Conservation (phyloP, 2,113 vertebrate species). For the Nematolebias whitei region DNA sequence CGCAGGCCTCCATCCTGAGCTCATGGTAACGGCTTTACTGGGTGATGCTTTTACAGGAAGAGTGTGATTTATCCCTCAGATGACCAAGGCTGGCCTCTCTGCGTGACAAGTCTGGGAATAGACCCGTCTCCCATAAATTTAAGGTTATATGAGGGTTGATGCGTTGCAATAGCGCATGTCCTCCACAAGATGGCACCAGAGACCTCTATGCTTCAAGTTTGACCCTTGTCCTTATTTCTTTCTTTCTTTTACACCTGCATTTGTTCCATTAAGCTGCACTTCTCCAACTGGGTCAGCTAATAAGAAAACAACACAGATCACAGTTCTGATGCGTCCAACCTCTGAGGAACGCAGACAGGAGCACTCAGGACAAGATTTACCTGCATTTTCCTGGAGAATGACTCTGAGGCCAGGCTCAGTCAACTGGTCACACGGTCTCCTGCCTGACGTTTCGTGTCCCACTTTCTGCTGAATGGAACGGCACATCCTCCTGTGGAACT, state of each 20-base stretch:
- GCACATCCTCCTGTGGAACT: conserved; percentile 40
- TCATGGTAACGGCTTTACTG: no score
- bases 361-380: background rate
- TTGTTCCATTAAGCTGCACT: conserved; percentile 21
- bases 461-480: conserved; percentile 55
- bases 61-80: background rate
- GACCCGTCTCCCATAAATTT: background rate
- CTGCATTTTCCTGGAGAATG: background rate
- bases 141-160: background rate
- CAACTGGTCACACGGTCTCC: conserved; percentile 15
- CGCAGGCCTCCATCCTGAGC: background rate
- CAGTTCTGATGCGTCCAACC: background rate
- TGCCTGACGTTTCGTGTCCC: background rate
- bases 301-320: background rate
- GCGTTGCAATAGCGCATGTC: background rate
- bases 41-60: no score
- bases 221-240: conserved; percentile 27
- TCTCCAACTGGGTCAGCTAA: conserved; percentile 3
- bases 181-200: conserved; percentile 63
- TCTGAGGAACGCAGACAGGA: no score
- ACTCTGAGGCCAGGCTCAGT: background rate
- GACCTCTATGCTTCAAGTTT: conserved; percentile 10
- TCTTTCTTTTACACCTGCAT: conserved; percentile 9
- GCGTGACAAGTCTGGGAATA: background rate
- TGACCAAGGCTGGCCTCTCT: background rate